A percentile compares a stretch with the other conserved stretches of the same genome.
These are phyloP conservation scores for Odontophorus gujanensis DNA, from an alignment of 2,113 vertebrate species.

Conservation along the genomic window DNA sequence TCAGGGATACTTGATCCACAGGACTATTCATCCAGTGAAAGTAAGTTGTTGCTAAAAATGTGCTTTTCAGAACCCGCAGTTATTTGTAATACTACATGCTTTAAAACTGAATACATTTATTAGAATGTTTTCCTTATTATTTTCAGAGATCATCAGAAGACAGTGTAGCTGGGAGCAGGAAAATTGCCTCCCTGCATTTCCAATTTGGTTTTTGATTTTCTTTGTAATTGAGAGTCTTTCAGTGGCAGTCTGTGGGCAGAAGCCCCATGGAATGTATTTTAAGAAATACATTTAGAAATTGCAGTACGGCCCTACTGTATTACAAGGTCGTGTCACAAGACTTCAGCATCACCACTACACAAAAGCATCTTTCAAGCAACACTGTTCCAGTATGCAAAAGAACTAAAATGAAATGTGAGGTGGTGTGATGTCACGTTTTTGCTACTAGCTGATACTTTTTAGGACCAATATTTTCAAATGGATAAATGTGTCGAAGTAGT, in stretches of 20 bases:
- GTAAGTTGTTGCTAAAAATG: constrained; percentile 79
- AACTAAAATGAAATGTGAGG: background rate
- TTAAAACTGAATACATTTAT: background rate
- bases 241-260: background rate
- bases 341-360: background rate
- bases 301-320: background rate
- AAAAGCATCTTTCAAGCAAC: background rate
- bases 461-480: background rate
- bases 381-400: background rate
- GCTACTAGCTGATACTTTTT: background rate
- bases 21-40: constrained; percentile 89
- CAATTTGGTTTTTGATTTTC: background rate
- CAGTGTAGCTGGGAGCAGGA: background rate
- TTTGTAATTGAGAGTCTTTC: background rate
- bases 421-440: background rate
- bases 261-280: background rate
- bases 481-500: background rate
- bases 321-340: background rate
- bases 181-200: background rate
- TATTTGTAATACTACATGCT: background rate
- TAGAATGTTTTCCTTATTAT: background rate
- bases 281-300: background rate
- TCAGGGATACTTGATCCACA: constrained; percentile 97
- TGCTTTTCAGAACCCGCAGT: background rate
- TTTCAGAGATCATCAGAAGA: background rate